phyloP scores from a whole-genome alignment of 53 echinoderm and acorn worm genomes.

The Astropecten irregularis region DNA sequence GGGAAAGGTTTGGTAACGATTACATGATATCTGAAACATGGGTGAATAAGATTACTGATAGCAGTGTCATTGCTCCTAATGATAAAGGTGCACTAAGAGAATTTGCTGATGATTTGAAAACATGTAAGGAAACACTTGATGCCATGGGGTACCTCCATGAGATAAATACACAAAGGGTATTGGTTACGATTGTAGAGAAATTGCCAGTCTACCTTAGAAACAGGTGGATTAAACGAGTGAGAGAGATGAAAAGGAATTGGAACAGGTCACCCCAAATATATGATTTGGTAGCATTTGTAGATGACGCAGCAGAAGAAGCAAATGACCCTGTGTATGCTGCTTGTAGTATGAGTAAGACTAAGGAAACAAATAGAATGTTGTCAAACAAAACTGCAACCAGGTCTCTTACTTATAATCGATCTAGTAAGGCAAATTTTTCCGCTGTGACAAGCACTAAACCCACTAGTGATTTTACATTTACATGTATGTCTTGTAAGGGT shows the following conservation, averaged over 20 bases:
- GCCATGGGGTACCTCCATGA: slow-evolving; percentile 54
- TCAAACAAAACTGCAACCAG: too few species aligned
- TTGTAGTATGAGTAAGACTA: background rate
- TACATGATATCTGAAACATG: slow-evolving; percentile 53
- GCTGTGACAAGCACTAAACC: too few species aligned
- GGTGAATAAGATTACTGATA: slow-evolving; percentile 57
- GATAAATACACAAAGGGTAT: slow-evolving; percentile 36
- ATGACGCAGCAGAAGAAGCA: slow-evolving; percentile 52
- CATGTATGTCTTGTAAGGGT: background rate
- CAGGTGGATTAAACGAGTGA: slow-evolving; percentile 53
- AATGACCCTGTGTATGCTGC: slow-evolving; percentile 58
- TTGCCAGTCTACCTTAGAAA: slow-evolving; percentile 45
- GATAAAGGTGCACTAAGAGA: slow-evolving; percentile 33
- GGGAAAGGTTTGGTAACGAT: slow-evolving; percentile 31
- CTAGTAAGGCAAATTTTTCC: too few species aligned
- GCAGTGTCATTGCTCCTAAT: slow-evolving; percentile 17
- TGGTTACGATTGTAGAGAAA: slow-evolving; percentile 25
- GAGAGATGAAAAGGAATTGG: background rate
- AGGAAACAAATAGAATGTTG: background rate
- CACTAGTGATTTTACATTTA: too few species aligned
- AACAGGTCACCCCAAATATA: slow-evolving; percentile 25
- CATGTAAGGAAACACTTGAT: too few species aligned
- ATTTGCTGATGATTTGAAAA: slow-evolving; percentile 57
- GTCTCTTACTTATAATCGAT: too few species aligned
- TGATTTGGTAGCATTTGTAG: slow-evolving; percentile 44